phyloP scores from a whole-genome alignment of 2,888 invertebrate genomes.

The Philereme transversata region DNA sequence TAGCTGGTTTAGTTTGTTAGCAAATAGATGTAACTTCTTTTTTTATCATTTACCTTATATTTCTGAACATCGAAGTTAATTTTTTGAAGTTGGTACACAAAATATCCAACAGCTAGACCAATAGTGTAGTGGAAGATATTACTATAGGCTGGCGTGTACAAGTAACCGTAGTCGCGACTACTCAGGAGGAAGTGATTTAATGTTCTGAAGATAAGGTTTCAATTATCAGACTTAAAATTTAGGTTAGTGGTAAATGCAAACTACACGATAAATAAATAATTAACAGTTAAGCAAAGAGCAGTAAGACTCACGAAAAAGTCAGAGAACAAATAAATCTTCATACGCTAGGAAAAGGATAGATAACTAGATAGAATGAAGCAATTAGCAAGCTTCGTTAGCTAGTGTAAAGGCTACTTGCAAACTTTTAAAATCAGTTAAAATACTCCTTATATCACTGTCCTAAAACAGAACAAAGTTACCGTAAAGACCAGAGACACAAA shows the following conservation, averaged over 20 bases:
- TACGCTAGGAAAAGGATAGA: no score
- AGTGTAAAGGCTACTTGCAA: no score
- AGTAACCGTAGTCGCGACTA: not conserved
- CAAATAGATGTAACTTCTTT: conserved; percentile 2
- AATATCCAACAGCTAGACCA: conserved; percentile 8
- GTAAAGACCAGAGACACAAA: not conserved
- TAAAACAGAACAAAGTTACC: not conserved
- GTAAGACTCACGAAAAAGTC: no score
- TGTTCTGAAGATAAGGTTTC: not conserved
- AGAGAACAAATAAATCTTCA: no score
- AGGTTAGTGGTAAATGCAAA: not conserved
- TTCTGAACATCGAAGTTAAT: conserved; percentile 9
- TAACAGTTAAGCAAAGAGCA: no score
- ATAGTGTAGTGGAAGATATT: not conserved
- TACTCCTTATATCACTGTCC: not conserved
- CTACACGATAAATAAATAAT: no score
- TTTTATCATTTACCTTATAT: conserved; percentile 3
- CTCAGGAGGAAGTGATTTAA: not conserved
- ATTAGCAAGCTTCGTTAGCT: no score
- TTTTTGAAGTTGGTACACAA: conserved; percentile 10
- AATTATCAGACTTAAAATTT: not conserved
- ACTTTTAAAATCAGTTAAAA: no score
- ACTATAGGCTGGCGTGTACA: not conserved
- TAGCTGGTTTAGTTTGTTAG: not conserved
- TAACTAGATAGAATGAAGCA: no score